Evolutionary conservation across 2,113 vertebrate species (phyloP), one percentile per base, ranked within the genome.

Genomic region (Brachyhypopomus occidentalis): DNA sequence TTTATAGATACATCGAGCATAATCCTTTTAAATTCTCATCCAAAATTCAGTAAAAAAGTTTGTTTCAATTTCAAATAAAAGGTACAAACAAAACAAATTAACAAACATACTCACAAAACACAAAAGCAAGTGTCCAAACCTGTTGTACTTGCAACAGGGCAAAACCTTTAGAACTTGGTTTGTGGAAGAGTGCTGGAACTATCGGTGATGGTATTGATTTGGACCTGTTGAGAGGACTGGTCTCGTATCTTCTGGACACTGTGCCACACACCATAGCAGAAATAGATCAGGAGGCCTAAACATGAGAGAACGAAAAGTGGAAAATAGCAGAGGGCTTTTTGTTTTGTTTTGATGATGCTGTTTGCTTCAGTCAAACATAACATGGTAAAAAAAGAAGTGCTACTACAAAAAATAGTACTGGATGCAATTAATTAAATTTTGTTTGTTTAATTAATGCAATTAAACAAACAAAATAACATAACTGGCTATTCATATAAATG

Each of bases 201-300:
- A 1, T 36, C 38, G 34, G 55, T 27, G 72, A 88, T 48, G 52
- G 72, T 88, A 55, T 87, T 52, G 60, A 90, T 55, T 0, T 14
- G 74, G 58, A 85, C 75, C 20, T 0, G 5, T 9, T 86, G 82
- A 60, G 81, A 23, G 60, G 85, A 81, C 69, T 86, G 63, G 0
- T 89, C 85, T n/a, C 76, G 78, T 70, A 38, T 70, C 75, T 89
- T 94, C 86, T 94, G 94, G 1, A 92, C 70, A 0, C 96, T 96
- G 91, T 95, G 93, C 25, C 79, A 72, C 78, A 96, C 90, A 3
- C 96, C 95, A 0, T 95, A 96, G 73, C 88, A 80, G 87, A 96
- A 96, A 86, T 96, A 96, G 88, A 96, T 93, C 9, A 94, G 78
- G 70, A 96, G 85, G 77, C 95, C 95, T 96, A 84, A 84, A 56